Percentiles rank a stretch among this genome's conserved stretches.
These are phyloP conservation scores for Morone chrysops DNA, from an alignment of 2,113 vertebrate genomes.

Conservation along the genomic window DNA sequence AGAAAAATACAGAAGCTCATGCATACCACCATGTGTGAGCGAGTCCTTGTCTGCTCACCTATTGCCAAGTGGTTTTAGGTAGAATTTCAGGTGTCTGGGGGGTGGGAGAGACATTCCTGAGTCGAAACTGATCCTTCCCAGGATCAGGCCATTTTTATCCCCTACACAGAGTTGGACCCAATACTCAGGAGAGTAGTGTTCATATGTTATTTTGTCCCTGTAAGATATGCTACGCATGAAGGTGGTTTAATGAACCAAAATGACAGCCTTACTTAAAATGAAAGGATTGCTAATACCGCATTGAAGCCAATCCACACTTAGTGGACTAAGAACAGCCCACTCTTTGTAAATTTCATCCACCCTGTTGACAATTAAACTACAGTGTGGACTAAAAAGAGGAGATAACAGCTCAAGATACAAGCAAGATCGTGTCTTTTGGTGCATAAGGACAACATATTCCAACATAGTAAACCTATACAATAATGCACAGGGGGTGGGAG, in stretches of 20 bases:
- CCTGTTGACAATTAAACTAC: neutral
- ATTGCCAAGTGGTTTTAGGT: neutral
- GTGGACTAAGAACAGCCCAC: neutral
- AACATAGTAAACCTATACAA: too few relatives aligned
- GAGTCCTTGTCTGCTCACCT: neutral
- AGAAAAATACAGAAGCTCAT: neutral
- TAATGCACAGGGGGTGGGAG: too few relatives aligned
- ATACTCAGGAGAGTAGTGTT: neutral
- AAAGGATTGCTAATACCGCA: neutral
- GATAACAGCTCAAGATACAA: too few relatives aligned
- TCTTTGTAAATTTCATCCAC: neutral
- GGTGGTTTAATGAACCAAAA: neutral
- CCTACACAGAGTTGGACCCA: neutral
- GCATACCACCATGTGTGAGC: neutral
- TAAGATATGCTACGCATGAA: neutral
- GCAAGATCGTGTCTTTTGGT: too few relatives aligned
- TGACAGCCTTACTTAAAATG: neutral
- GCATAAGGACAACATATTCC: too few relatives aligned
- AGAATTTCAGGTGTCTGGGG: conserved; percentile 2
- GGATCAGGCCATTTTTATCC: conserved; percentile 1
- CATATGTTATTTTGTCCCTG: neutral
- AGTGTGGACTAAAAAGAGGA: neutral
- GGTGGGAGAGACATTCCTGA: neutral
- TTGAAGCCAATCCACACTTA: neutral
- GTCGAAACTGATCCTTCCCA: conserved; percentile 17